These are phyloP conservation scores for Pristionchus maxplancki DNA, from an alignment of 2,888 invertebrate species.

Conservation along the genomic window DNA sequence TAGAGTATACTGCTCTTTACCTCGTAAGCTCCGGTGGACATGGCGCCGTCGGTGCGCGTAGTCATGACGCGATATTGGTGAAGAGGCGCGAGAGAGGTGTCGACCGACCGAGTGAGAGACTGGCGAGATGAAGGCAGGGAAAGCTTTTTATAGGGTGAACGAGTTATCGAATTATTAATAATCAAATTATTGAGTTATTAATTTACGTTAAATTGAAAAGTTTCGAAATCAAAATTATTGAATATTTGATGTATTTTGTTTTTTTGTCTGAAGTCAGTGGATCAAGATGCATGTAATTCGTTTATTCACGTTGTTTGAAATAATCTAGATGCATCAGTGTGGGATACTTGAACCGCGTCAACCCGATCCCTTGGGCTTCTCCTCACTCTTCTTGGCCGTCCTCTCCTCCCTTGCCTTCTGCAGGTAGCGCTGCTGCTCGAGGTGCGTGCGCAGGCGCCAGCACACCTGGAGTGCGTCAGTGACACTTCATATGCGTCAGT, in stretches of 20 bases:
- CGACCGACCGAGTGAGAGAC: not conserved
- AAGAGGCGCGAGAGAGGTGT: not conserved
- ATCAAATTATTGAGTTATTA: too few species aligned
- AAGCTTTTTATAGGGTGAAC: not conserved
- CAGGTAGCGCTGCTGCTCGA: not conserved
- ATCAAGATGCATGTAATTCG: not conserved
- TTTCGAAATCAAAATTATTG: too few species aligned
- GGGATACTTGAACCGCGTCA: not conserved
- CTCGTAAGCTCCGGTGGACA: not conserved
- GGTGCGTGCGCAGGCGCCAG: constrained; percentile 4
- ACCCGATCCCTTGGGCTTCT: not conserved
- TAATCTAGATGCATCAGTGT: constrained; percentile 1
- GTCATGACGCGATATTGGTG: not conserved
- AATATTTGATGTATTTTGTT: too few species aligned
- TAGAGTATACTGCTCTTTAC: too few species aligned
- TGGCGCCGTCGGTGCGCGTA: not conserved
- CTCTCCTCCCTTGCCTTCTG: not conserved
- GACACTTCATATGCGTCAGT: not conserved
- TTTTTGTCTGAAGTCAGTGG: too few species aligned
- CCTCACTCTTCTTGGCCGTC: not conserved
- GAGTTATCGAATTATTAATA: too few species aligned
- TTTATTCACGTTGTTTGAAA: not conserved
- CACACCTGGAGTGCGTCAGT: not conserved
- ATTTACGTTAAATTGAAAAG: too few species aligned
- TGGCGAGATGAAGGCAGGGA: not conserved